Evolutionary conservation across 2,113 vertebrate genomes (phyloP).

Genomic region (Speoplatyrhinus poulsoni): DNA sequence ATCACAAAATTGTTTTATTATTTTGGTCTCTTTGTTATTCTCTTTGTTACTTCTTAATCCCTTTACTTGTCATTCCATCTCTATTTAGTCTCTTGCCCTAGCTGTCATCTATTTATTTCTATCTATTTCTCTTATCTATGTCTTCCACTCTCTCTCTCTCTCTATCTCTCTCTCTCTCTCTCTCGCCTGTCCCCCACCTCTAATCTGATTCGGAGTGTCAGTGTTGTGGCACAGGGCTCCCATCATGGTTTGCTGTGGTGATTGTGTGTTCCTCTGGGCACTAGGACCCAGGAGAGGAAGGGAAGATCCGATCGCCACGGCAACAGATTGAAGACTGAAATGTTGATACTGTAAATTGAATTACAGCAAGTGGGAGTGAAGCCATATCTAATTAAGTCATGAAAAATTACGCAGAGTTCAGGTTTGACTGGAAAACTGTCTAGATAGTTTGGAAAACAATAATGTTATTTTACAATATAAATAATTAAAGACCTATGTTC

Average conservation of each 20-base stretch:
- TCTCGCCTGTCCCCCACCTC: slow-evolving; percentile 44
- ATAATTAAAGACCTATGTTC: too few relatives aligned
- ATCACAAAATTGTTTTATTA: neutral
- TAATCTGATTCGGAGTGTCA: slow-evolving; percentile 62
- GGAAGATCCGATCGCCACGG: slow-evolving; percentile 7
- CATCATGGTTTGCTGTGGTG: neutral
- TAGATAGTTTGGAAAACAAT: too few relatives aligned
- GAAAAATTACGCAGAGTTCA: slow-evolving; percentile 81
- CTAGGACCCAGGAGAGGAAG: slow-evolving; percentile 54
- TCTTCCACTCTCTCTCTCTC: neutral
- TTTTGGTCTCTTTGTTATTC: neutral
- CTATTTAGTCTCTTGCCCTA: too few relatives aligned
- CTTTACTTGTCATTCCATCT: neutral
- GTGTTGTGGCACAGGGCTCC: slow-evolving; percentile 43
- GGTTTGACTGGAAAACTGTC: slow-evolving; percentile 73
- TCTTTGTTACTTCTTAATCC: neutral
- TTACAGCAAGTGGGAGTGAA: slow-evolving; percentile 81
- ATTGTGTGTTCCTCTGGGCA: slow-evolving; percentile 32
- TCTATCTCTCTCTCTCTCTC: neutral
- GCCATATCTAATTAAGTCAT: slow-evolving; percentile 86
- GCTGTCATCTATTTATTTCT: too few relatives aligned
- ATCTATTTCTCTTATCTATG: neutral
- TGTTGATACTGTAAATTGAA: slow-evolving; percentile 83
- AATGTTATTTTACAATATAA: too few relatives aligned
- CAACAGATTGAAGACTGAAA: slow-evolving; percentile 82